A percentile compares a stretch with the other conserved stretches of the same genome.
These are phyloP conservation scores for Pogonophryne albipinna DNA, from an alignment of 2,797 vertebrate species.

Conservation along the genomic window DNA sequence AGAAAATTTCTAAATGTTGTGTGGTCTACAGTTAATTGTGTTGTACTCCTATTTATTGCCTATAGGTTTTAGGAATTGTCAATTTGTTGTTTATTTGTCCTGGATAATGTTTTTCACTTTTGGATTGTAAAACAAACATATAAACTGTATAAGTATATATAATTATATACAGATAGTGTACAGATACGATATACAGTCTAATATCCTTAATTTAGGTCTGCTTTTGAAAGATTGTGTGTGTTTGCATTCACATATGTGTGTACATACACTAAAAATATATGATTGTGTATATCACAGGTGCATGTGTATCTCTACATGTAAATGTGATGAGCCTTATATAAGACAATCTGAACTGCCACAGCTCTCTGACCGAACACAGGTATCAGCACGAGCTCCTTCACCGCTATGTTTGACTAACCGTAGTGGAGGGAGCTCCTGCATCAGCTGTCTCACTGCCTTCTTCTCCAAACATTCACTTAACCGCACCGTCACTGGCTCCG, in stretches of 20 bases:
- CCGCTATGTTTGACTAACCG: conserved; percentile 25
- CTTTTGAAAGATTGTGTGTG: conserved; percentile 44
- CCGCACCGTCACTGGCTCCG: conserved; percentile 44
- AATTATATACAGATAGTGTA: conserved; percentile 40
- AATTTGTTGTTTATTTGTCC: conserved; percentile 48
- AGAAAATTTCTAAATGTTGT: conserved; percentile 43
- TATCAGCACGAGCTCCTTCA: conserved; percentile 57
- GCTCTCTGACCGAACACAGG: conserved; percentile 65
- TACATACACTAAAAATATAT: conserved; percentile 29
- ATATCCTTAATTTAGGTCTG: conserved; percentile 39
- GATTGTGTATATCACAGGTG: conserved; percentile 44
- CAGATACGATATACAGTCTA: conserved; percentile 49
- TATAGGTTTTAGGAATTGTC: conserved; percentile 53
- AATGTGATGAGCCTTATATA: conserved; percentile 59
- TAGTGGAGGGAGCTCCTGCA: conserved; percentile 50
- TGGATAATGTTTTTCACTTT: conserved; percentile 53
- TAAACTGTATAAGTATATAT: conserved; percentile 20
- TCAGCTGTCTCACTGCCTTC: conserved; percentile 85
- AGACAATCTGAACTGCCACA: conserved; percentile 78
- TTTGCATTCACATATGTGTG: conserved; percentile 29
- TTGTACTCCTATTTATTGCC: conserved; percentile 43
- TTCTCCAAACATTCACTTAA: conserved; percentile 50
- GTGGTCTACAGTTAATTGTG: conserved; percentile 48
- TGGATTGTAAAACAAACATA: conserved; percentile 52
- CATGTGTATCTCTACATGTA: conserved; percentile 53